Conservation (phyloP, 2,888 invertebrate genomes). For the Baronia brevicornis region DNA sequence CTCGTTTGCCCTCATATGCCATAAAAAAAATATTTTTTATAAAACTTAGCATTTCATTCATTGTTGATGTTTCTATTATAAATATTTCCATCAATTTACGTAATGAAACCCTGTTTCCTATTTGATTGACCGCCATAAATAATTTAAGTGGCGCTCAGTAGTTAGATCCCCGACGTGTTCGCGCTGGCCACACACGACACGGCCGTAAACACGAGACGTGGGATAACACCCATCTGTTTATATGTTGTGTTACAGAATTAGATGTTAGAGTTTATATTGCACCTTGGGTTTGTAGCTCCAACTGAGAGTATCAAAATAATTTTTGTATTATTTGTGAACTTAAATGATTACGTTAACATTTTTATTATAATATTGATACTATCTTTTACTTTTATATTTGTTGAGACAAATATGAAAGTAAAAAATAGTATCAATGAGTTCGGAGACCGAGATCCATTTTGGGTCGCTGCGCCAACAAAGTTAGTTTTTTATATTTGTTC, state of each 20-base stretch:
- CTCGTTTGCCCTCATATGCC: no score
- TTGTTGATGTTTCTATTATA: not conserved
- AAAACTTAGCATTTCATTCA: not conserved
- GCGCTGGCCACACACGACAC: slow-evolving; percentile 7
- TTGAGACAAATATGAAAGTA: no score
- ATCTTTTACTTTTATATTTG: no score
- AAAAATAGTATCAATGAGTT: no score
- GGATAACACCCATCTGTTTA: slow-evolving; percentile 6
- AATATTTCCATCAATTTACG: not conserved
- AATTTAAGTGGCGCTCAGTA: slow-evolving; percentile 16
- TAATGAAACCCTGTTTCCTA: slow-evolving; percentile 8
- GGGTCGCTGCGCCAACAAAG: no score
- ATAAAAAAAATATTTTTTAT: not conserved
- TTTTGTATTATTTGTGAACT: no score
- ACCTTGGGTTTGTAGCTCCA: no score
- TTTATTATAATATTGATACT: no score
- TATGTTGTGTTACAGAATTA: slow-evolving; percentile 4
- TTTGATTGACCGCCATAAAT: slow-evolving; percentile 15
- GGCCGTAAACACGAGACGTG: slow-evolving; percentile 3
- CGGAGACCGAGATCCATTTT: no score
- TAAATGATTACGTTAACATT: no score
- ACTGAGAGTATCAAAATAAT: no score
- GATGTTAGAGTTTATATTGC: slow-evolving; percentile 1
- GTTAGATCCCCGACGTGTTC: slow-evolving; percentile 6
- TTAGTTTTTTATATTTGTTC: no score